Percentiles rank a stretch among this genome's conserved stretches.
These are phyloP conservation scores for Turnix velox DNA, from an alignment of 2,113 vertebrate species.

Conservation along the genomic window DNA sequence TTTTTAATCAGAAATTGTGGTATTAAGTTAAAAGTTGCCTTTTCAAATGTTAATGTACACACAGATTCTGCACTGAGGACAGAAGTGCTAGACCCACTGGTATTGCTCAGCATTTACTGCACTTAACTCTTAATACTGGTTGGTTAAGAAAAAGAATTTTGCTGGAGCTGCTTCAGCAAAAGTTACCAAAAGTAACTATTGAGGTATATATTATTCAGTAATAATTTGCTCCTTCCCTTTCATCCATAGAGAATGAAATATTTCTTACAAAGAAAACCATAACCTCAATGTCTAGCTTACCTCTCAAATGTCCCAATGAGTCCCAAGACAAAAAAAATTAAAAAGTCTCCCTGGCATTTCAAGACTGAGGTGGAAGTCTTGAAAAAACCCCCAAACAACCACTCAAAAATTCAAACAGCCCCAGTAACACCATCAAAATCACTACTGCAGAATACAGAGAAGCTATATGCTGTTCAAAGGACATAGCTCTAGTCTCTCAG, in stretches of 20 bases:
- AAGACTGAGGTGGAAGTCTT: neutral
- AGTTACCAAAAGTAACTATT: neutral
- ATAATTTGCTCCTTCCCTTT: neutral
- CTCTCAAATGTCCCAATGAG: neutral
- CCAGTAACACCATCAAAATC: neutral
- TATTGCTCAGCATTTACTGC: neutral
- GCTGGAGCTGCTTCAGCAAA: neutral
- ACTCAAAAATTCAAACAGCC: neutral
- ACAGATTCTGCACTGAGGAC: neutral
- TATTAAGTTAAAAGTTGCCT: neutral
- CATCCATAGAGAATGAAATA: neutral
- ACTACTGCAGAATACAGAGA: neutral
- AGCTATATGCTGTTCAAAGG: neutral
- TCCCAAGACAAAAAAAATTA: neutral
- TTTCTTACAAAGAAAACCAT: neutral
- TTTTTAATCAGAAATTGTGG: neutral
- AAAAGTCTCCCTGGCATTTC: neutral
- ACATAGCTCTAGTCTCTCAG: neutral
- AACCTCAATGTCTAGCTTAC: neutral
- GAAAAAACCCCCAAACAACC: neutral
- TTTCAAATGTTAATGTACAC: neutral
- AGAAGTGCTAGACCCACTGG: neutral
- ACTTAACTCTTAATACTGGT: neutral
- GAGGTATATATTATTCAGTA: neutral
- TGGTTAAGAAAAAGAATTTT: neutral